Evolutionary conservation across 2,797 vertebrate genomes (phyloP), one percentile per base, ranked within the genome.

Genomic region (Garrulus glandarius): DNA sequence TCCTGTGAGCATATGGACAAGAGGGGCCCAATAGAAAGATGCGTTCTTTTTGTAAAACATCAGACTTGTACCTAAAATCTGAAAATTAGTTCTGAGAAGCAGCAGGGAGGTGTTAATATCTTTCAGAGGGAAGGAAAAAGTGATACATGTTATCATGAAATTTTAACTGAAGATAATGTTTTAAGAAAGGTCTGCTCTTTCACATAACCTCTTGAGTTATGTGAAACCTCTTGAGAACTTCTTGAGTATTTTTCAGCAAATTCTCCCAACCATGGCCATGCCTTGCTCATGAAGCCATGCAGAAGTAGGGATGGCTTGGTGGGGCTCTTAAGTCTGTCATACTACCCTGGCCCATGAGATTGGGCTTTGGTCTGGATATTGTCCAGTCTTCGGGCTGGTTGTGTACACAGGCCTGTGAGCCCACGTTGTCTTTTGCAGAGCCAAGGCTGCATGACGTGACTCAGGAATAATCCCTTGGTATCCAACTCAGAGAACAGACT

Each of bases 1-100:
- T 65, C 12, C 29, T 67, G 19, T 8, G 50, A 52, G 18, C 13
- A 26, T 26, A 17, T 16, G n/a, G 52, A 32, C 0, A 0, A 82
- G 27, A 69, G 10, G 3, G 9, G 53, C 11, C 10, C 13, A 53
- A 32, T 1, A 76, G 9, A 8, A 77, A 57, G 78, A 52, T 4
- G 8, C 13, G 15, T 26, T 36, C 6, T 64, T 34, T 70, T 49
- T 29, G 15, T 39, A 83, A 56, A 60, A 70, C 15, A 11, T 26
- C 36, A 44, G n/a, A 55, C 5, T 52, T 61, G 20, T 11, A 44
- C 2, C 3, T 13, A 52, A 90, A 77, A 70, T 34, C 22, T 27
- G 37, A 29, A 75, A 60, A 77, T 53, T 36, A 21, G 1, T 49
- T 49, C 39, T 64, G 32, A 76, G 41, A 80, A 60, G 5, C 24